Evolutionary conservation across 1,140 invertebrate genomes (phyloP), one percentile per base, ranked within the genome.

Genomic region (Drosophila serrata): DNA sequence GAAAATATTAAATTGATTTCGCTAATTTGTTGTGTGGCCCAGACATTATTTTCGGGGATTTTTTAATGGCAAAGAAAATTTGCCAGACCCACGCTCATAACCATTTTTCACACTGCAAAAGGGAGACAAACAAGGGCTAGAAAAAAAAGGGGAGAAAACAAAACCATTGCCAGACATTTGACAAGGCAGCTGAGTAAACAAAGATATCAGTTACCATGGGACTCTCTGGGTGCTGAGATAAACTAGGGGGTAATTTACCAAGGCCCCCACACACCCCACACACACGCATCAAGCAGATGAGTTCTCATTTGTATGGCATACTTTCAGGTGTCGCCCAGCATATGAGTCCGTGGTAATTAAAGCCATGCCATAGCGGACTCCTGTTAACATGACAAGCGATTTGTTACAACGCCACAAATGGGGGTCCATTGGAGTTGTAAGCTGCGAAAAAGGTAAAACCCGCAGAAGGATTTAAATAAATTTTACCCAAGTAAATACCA

Each of bases 201-300:
- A 57, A 62, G 49, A 80, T 84, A 84, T 84, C 75, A 69, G 59
- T 84, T 84, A 65, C 65, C 69, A 48, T 15, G 55, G 57, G 61
- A 67, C 19, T 39, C 51, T 43, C 11, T 19, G 29, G 22, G 17
- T 8, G 12, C 43, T 15, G 3, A 46, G 55, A 76, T 76, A 67
- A 60, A 58, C 46, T 46, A 46, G 53, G 39, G 46, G 46, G 60
- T 45, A 49, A 76, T 67, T 67, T 59, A 45, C 72, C 60, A 46
- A 3, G 37, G 15, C 53, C 45, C 15, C 6, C 6, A 8, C 12
- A 3, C 42, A n/a, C 17, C 55, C 12, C 27, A 19, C 17, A 48
- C 57, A 22, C 35, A 12, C 29, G 40, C 68, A 33, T 33, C 65
- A 33, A 58, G 35, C 29, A 59, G 65, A 72, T 72, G 68, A 58